Percentiles rank a stretch among this genome's conserved stretches.
phyloP scores from a whole-genome alignment of 2,888 invertebrate species.

The Gymnosoma rotundatum region DNA sequence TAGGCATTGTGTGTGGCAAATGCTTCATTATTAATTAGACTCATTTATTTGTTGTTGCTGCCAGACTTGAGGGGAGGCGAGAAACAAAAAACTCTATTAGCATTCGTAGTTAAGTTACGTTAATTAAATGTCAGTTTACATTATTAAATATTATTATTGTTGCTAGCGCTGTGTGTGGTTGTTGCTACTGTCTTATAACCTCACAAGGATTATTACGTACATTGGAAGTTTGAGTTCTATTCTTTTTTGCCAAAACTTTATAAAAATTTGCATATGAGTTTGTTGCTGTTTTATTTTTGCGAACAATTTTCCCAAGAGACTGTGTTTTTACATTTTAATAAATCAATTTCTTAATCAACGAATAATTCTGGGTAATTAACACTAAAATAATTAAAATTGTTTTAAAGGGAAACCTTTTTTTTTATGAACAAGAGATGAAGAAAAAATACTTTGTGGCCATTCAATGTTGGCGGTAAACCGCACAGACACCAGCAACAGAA shows the following conservation, averaged over 20 bases:
- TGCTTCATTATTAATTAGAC: slow-evolving; percentile 82
- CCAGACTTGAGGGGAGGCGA: slow-evolving; percentile 38
- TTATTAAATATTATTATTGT: slow-evolving; percentile 67
- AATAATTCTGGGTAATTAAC: slow-evolving; percentile 64
- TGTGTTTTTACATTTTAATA: slow-evolving; percentile 77
- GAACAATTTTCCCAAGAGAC: slow-evolving; percentile 43
- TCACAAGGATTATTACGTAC: slow-evolving; percentile 25
- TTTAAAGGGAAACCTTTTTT: slow-evolving; percentile 22
- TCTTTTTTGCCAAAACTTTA: slow-evolving; percentile 2
- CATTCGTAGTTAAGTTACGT: slow-evolving; percentile 78
- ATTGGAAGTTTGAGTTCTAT: not conserved
- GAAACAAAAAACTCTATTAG: slow-evolving; percentile 61
- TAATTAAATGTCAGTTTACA: slow-evolving; percentile 80
- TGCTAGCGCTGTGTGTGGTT: slow-evolving; percentile 29
- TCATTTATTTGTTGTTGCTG: slow-evolving; percentile 75
- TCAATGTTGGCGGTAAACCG: slow-evolving; percentile 31
- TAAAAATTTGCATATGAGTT: slow-evolving; percentile 77
- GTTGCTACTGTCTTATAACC: slow-evolving; percentile 56
- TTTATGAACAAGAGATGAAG: not conserved
- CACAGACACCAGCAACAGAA: slow-evolving; percentile 22
- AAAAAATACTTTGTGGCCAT: not conserved
- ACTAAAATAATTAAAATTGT: slow-evolving; percentile 54
- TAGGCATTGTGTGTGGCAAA: slow-evolving; percentile 78
- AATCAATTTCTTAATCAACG: slow-evolving; percentile 81
- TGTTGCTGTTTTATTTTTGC: slow-evolving; percentile 9